These are phyloP conservation scores for Euwallacea fornicatus DNA, from an alignment of 1,140 invertebrate genomes.

Conservation along the genomic window DNA sequence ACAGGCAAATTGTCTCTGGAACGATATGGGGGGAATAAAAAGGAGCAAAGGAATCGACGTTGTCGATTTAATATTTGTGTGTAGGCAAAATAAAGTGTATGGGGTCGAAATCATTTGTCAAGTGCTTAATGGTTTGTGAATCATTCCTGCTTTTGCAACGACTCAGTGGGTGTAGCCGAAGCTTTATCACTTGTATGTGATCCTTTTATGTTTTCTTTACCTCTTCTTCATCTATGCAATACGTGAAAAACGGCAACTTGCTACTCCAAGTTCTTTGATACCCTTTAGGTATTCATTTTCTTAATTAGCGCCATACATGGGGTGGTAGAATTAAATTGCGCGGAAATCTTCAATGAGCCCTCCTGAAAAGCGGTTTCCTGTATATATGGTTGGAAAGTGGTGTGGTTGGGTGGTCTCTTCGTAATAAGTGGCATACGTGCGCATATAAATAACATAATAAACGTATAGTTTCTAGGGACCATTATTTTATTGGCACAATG, in stretches of 20 bases:
- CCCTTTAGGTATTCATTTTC: no score
- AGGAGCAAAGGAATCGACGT: conserved; percentile 15
- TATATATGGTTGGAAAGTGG: no score
- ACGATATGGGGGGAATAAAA: conserved; percentile 21
- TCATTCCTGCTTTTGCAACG: conserved; percentile 13
- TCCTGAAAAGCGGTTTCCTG: no score
- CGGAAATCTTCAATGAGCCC: no score
- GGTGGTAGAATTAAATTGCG: no score
- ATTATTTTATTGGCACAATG: conserved; percentile 13
- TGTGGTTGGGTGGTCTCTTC: conserved; percentile 2
- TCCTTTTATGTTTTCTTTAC: conserved; percentile 12
- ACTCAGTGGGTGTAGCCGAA: conserved; percentile 14
- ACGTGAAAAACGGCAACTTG: no score
- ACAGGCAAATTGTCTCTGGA: conserved; percentile 27
- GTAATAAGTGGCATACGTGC: conserved; percentile 9
- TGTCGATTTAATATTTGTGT: conserved; percentile 25
- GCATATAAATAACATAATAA: conserved; percentile 6
- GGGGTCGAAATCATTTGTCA: conserved; percentile 32
- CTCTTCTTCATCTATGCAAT: background rate
- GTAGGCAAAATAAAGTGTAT: conserved; percentile 28
- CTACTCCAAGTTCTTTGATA: no score
- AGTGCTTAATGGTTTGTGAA: conserved; percentile 33
- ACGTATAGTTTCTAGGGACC: conserved; percentile 6
- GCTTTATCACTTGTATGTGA: conserved; percentile 27
- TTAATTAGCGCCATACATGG: no score